Conservation (phyloP, 35 echinoderm and acorn worm species). For the Anneissia japonica region DNA sequence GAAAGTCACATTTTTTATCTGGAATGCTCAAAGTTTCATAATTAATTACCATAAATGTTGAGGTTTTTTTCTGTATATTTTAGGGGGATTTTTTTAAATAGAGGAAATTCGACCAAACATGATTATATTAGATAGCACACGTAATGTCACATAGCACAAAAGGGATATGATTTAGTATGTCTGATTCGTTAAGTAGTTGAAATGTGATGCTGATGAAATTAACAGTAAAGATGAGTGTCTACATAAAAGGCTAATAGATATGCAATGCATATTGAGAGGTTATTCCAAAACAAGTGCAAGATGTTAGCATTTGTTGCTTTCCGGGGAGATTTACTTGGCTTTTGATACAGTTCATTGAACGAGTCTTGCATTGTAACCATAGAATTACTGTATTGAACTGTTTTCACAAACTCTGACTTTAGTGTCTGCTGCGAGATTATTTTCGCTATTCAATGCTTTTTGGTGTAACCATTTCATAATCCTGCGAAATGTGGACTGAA, state of each 20-base stretch:
- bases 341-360: background rate
- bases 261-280: background rate
- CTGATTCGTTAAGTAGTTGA: background rate
- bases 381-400: background rate
- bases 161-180: background rate
- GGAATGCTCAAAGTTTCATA: no score
- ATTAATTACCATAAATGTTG: no score
- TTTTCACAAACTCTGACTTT: background rate
- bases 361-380: background rate
- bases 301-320: background rate
- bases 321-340: background rate
- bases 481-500: background rate
- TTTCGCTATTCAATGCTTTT: background rate
- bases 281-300: background rate
- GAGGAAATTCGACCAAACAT: background rate
- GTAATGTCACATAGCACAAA: background rate
- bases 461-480: background rate
- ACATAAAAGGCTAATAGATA: background rate
- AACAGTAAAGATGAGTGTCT: background rate
- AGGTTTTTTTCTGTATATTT: no score
- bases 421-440: background rate
- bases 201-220: background rate
- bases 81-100: no score
- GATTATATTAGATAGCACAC: background rate
- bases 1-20: no score